Conservation (phyloP, 2,113 vertebrate species). For the zebrafish (Danio rerio) region DNA sequence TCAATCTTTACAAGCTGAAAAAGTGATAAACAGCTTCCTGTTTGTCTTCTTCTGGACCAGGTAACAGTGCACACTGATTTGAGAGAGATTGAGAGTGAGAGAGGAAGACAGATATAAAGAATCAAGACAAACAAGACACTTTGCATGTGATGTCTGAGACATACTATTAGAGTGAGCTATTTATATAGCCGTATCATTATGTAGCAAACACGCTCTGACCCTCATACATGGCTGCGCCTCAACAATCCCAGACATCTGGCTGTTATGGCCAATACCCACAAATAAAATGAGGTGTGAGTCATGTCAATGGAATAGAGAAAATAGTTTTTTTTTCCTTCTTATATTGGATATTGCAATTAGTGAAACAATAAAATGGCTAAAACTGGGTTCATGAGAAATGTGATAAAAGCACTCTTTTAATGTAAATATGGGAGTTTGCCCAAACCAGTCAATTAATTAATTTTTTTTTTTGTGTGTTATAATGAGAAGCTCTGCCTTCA, state of each 20-base stretch:
- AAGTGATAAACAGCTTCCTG: not conserved
- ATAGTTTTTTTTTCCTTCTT: slow-evolving; percentile 12
- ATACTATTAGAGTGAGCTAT: slow-evolving; percentile 34
- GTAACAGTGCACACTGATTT: not conserved
- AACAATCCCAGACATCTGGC: not conserved
- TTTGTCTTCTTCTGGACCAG: slow-evolving; percentile 4
- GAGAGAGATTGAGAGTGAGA: not conserved
- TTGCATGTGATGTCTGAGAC: slow-evolving; percentile 21
- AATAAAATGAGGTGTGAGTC: not conserved
- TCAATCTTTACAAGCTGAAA: not conserved
- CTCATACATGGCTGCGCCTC: not conserved
- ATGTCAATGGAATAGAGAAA: not conserved
- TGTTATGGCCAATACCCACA: not conserved
- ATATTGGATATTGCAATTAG: not conserved
- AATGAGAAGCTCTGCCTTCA: not conserved
- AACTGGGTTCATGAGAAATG: not conserved
- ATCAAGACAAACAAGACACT: not conserved
- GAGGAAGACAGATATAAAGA: slow-evolving; percentile 20
- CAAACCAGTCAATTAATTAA: not conserved
- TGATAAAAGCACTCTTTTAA: not conserved
- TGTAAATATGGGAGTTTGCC: not conserved
- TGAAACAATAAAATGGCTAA: slow-evolving; percentile 1
- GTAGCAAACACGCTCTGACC: slow-evolving; percentile 16
- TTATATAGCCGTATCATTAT: slow-evolving; percentile 42
- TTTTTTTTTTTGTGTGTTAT: not conserved